Conservation (phyloP, 2,113 vertebrate species). For the Dendrocopos noguchii region DNA sequence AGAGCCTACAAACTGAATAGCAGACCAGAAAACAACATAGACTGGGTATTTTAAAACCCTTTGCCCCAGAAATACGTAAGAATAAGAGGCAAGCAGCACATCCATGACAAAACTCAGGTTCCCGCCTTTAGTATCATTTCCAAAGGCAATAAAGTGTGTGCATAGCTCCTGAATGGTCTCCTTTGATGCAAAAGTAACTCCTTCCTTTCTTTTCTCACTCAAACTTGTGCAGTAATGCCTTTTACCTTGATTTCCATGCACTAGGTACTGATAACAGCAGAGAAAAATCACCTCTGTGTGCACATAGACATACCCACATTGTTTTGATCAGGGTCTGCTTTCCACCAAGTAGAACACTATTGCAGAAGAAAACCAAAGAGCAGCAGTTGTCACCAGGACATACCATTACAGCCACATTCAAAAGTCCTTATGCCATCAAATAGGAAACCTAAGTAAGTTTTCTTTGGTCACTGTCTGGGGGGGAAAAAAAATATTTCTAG, state of each 20-base stretch:
- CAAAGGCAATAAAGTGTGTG: not conserved
- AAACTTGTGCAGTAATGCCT: not conserved
- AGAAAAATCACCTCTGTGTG: not conserved
- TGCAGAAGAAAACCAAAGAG: not conserved
- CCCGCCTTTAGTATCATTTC: not conserved
- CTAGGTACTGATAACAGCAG: not conserved
- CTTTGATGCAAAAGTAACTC: not conserved
- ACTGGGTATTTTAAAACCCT: not conserved
- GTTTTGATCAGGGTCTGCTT: not conserved
- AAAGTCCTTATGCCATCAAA: not conserved
- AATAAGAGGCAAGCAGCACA: not conserved
- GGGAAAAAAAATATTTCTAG: not conserved
- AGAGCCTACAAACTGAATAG: not conserved
- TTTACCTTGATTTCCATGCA: not conserved
- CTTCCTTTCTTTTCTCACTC: not conserved
- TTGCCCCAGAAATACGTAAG: not conserved
- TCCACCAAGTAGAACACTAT: not conserved
- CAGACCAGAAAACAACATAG: not conserved
- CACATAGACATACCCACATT: rapidly evolving
- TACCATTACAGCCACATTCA: not conserved
- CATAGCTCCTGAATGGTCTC: not conserved
- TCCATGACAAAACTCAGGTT: not conserved
- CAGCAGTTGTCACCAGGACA: not conserved
- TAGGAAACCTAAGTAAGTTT: not conserved
- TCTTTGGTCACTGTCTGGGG: not conserved